Base-by-base conservation (phyloP, 1,140 invertebrate genomes). In the Scaptomyza graminum region DNA sequence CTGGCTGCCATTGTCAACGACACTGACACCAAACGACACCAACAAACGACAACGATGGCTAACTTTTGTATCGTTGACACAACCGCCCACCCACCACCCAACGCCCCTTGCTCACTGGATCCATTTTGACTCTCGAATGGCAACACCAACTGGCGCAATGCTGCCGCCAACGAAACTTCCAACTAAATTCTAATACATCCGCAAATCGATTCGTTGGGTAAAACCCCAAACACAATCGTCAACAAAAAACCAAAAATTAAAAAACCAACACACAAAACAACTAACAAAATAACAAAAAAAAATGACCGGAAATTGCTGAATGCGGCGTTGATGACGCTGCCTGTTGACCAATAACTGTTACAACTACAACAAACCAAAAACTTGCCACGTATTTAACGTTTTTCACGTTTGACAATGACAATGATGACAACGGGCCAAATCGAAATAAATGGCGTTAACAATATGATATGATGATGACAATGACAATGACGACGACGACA, bases 101-200 rank as follows among this genome's bases (percentile, higher is more conserved):
- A n/a, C 22, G 12, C 34, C 37, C 25, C 37, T 44, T 34, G 28
- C 12, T n/a, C 37, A 41, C 12, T 41, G 12, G 12, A 41, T 41
- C 12, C 12, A 12, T n/a, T 12, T 41, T 3, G 37, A 41, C 16
- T 41, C 15, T 37, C 8, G 28, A 64, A 64, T 63, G 52, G 46
- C 67, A 62, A 39, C 65, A 41, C 44, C 50, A 74, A 69, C 64
- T 73, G 64, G 44, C 52, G 65, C 37, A 41, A n/a, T 5, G 37
- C 13, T 37, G 9, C 59, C 64, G 46, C 61, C 61, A 62, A 63
- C 76, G 56, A 72, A 65, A 64, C 69, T 70, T 60, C 51, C 57
- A 80, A 83, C 79, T 74, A 76, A 77, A 73, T 80, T 79, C 79
- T 76, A 83, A 83, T 83, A 77, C 66, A 84, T 69, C 76, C 74